phyloP scores from a whole-genome alignment of 2,113 vertebrate species.

The Pontoporia blainvillei region DNA sequence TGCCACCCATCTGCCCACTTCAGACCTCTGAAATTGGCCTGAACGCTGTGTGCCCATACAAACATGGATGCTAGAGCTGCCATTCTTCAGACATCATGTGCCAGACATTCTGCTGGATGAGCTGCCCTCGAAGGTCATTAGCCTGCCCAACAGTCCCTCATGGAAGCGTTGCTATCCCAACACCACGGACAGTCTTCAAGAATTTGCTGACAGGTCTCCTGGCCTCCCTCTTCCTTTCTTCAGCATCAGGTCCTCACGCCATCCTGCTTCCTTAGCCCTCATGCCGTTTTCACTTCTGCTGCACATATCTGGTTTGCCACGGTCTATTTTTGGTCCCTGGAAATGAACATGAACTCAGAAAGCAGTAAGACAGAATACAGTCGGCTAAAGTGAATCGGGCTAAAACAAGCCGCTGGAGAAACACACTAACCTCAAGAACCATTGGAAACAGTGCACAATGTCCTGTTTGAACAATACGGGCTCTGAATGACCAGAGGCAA shows the following conservation, averaged over 20 bases:
- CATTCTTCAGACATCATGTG: neutral
- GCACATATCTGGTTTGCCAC: neutral
- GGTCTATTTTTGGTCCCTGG: neutral
- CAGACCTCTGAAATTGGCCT: neutral
- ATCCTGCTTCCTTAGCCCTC: neutral
- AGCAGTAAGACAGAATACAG: neutral
- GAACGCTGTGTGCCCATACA: accelerated
- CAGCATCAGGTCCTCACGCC: neutral
- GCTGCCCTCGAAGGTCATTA: neutral
- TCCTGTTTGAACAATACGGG: neutral
- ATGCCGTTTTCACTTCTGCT: neutral
- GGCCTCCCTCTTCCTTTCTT: neutral
- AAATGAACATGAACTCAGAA: neutral
- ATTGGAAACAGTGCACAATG: neutral
- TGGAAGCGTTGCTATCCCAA: accelerated
- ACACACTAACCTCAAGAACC: neutral
- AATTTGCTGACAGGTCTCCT: neutral
- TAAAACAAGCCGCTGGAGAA: neutral
- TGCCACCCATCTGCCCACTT: neutral
- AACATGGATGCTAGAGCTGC: neutral
- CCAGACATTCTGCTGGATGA: neutral
- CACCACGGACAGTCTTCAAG: accelerated
- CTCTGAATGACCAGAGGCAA: neutral
- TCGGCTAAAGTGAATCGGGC: neutral
- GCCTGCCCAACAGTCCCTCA: accelerated